Conservation (phyloP, 2,797 vertebrate species). For the Adelosebastes latens region DNA sequence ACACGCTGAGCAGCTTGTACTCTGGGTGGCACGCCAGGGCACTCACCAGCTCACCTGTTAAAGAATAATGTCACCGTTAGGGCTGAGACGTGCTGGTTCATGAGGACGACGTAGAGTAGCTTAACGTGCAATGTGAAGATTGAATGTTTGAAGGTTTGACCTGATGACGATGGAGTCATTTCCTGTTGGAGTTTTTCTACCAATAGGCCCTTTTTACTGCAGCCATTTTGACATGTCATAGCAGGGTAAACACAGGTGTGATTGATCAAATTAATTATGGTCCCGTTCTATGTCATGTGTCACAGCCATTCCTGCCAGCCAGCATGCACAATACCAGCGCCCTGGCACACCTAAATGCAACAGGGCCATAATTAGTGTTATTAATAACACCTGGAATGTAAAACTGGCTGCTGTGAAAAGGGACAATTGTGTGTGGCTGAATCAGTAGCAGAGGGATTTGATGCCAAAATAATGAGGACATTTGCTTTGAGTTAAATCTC, state of each 20-base stretch:
- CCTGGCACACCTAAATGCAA: too few species aligned
- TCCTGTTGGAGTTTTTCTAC: not conserved
- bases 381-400: too few species aligned
- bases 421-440: too few species aligned
- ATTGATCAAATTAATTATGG: not conserved
- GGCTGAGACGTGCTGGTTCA: too few species aligned
- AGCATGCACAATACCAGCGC: not conserved
- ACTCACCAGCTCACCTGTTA: constrained; percentile 89
- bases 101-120: not conserved
- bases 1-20: constrained; percentile 91
- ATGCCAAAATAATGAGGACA: not conserved
- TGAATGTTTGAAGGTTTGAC: not conserved
- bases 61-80: too few species aligned
- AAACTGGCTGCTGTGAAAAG: fast-evolving
- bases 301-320: not conserved
- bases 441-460: too few species aligned
- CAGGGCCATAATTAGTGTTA: fast-evolving
- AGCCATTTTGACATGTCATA: not conserved
- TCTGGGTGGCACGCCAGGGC: constrained; percentile 91
- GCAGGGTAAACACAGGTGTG: not conserved
- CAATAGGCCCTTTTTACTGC: not conserved
- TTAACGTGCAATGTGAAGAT: not conserved
- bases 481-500: not conserved
- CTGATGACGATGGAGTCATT: not conserved
- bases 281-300: not conserved